Evolutionary conservation across 1,140 invertebrate species (phyloP).

Genomic region (Lasioglossum baleicum): DNA sequence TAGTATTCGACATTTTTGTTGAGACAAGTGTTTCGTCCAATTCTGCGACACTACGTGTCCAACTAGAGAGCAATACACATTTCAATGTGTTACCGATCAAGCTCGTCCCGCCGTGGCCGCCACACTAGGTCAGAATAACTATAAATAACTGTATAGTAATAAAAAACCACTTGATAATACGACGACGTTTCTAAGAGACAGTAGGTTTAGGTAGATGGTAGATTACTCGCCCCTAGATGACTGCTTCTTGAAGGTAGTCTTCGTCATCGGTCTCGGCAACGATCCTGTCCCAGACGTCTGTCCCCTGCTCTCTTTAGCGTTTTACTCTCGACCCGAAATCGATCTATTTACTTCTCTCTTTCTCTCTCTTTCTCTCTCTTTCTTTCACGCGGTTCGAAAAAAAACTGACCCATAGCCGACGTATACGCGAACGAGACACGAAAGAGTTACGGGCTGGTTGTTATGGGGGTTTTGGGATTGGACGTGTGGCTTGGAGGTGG

Average conservation of each 20-base stretch:
- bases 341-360: too few species aligned
- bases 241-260: constrained; percentile 76
- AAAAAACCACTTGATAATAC: constrained; percentile 73
- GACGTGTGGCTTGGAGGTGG: background rate
- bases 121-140: constrained; percentile 53
- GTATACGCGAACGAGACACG: background rate
- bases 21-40: too few species aligned
- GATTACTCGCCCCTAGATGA: constrained; percentile 79
- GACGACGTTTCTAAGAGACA: constrained; percentile 77
- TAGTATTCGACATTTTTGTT: too few species aligned
- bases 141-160: constrained; percentile 68
- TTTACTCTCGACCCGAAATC: constrained; percentile 53
- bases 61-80: too few species aligned
- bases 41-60: too few species aligned
- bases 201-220: constrained; percentile 78
- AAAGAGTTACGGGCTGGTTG: background rate
- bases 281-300: constrained; percentile 67
- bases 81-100: background rate
- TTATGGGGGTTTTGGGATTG: background rate
- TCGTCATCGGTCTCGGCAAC: constrained; percentile 73
- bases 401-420: constrained; percentile 58
- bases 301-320: constrained; percentile 62
- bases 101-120: constrained; percentile 58
- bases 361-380: too few species aligned
- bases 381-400: too few species aligned